Evolutionary conservation across 2,888 invertebrate genomes (phyloP).

Genomic region (Pocota personata): DNA sequence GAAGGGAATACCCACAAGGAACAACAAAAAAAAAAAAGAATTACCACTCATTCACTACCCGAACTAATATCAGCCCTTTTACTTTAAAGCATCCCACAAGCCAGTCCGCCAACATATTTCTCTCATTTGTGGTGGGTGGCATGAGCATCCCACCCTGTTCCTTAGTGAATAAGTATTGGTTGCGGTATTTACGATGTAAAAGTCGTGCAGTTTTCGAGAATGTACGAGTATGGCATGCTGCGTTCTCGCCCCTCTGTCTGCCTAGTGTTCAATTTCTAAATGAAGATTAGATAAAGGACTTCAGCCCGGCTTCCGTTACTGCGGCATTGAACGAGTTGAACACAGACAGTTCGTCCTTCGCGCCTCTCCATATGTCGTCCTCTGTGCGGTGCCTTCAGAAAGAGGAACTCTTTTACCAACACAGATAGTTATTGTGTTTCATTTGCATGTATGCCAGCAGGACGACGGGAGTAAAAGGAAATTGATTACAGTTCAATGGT

Average conservation of each 20-base stretch:
- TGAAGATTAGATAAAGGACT: conserved; percentile 66
- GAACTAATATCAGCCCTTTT: conserved; percentile 23
- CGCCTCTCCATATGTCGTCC: neutral
- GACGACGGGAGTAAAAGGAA: conserved; percentile 47
- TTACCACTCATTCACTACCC: conserved; percentile 41
- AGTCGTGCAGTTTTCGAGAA: conserved; percentile 39
- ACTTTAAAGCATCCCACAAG: conserved; percentile 28
- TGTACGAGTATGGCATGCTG: conserved; percentile 2
- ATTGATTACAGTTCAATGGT: conserved; percentile 75
- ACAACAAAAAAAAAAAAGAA: neutral
- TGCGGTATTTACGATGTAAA: conserved; percentile 51
- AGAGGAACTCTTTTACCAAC: neutral
- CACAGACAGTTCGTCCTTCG: conserved; percentile 12
- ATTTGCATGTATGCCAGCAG: conserved; percentile 56
- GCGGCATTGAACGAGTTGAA: conserved; percentile 41
- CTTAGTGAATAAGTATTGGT: conserved; percentile 27
- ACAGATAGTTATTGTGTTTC: conserved; percentile 36
- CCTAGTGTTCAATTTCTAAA: conserved; percentile 59
- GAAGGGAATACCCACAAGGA: conserved; percentile 25
- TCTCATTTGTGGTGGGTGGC: conserved; percentile 18
- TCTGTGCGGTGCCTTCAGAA: conserved; percentile 5
- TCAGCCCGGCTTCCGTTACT: conserved; percentile 52
- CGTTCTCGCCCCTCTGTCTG: neutral
- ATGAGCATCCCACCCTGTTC: neutral
- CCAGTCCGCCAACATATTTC: conserved; percentile 9